A percentile compares a stretch with the other conserved stretches of the same genome.
Conservation (phyloP, 1,140 invertebrate species). For the Lucilia cuprina region DNA sequence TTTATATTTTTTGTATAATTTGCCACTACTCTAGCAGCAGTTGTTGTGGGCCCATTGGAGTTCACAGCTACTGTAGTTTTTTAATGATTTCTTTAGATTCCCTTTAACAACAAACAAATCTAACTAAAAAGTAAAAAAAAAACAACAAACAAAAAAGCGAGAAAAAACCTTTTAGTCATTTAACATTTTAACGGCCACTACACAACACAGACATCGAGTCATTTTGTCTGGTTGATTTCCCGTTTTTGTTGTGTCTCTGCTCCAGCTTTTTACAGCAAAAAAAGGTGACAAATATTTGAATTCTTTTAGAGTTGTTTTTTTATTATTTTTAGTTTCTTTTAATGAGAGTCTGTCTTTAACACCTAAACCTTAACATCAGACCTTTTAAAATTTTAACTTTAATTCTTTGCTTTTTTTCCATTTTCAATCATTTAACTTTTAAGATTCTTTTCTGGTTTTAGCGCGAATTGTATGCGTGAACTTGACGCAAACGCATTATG, state of each 20-base stretch:
- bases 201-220: constrained; percentile 16
- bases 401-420: constrained; percentile 11
- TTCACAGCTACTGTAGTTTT: constrained; percentile 33
- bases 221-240: constrained; percentile 19
- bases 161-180: constrained; percentile 25
- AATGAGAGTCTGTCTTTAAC: not conserved
- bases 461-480: constrained; percentile 59
- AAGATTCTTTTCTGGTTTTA: constrained; percentile 47
- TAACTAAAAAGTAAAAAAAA: not conserved
- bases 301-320: not conserved
- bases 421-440: constrained; percentile 41
- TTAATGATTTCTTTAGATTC: constrained; percentile 22
- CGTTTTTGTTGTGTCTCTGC: not conserved
- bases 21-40: not conserved
- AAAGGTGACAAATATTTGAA: constrained; percentile 29
- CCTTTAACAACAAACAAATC: not conserved
- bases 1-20: not conserved
- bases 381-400: not conserved
- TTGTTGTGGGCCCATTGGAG: constrained; percentile 12
- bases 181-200: constrained; percentile 1
- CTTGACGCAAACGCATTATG: constrained; percentile 61
- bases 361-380: not conserved
- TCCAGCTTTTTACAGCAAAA: constrained; percentile 36
- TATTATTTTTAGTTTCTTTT: constrained; percentile 2
- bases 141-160: not conserved